Conservation (phyloP, 2,113 vertebrate species). For the Sinocyclocheilus maitianheensis region DNA sequence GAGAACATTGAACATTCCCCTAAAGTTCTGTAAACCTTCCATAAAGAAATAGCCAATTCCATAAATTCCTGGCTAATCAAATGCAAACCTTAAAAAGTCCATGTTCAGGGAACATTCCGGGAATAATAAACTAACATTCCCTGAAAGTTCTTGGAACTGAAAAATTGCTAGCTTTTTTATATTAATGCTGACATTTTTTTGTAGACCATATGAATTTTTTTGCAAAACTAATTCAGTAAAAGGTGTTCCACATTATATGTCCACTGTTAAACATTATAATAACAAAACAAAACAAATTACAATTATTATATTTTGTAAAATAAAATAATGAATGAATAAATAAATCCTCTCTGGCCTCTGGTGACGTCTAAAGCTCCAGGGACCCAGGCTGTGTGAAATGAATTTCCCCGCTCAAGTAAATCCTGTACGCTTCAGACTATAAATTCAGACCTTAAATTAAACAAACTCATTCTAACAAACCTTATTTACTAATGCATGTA, state of each 20-base stretch:
- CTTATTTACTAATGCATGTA: not conserved
- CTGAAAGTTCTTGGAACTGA: not conserved
- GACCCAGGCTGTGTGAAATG: constrained; percentile 18
- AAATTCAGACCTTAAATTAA: constrained; percentile 5
- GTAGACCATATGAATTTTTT: not conserved
- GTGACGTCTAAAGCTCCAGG: not conserved
- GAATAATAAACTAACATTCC: too few species aligned
- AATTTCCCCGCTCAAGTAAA: constrained; percentile 23
- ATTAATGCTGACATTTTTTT: not conserved
- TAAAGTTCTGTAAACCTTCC: not conserved
- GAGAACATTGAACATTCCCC: not conserved
- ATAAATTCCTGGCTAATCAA: not conserved
- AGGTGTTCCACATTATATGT: not conserved
- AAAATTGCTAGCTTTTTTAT: not conserved
- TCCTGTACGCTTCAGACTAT: not conserved
- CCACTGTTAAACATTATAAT: too few species aligned
- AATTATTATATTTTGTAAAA: too few species aligned
- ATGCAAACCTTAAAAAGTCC: not conserved
- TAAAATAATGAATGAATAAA: too few species aligned
- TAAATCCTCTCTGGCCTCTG: not conserved
- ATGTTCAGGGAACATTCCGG: not conserved
- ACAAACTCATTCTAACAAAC: not conserved
- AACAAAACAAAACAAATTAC: too few species aligned
- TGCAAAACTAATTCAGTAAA: not conserved
- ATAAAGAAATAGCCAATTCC: not conserved